phyloP scores from a whole-genome alignment of 2,888 invertebrate species.

The Megastigmus dorsalis region DNA sequence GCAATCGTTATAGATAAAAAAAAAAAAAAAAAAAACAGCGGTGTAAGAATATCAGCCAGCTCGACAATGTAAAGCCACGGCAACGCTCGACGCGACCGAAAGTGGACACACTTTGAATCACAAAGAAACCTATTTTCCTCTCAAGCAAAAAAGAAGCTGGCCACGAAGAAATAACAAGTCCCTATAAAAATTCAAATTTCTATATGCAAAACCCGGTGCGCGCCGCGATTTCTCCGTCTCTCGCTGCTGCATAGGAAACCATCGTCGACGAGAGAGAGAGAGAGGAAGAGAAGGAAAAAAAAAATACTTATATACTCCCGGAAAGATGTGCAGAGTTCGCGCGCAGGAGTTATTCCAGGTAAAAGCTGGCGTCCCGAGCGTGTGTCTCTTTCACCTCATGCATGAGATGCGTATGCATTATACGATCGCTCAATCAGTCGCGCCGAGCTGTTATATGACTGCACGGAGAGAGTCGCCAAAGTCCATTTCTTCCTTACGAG shows the following conservation, averaged over 20 bases:
- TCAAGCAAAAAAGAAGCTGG: background rate
- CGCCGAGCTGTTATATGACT: too few species aligned
- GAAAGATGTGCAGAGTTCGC: background rate
- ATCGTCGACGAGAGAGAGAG: background rate
- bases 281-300: too few species aligned
- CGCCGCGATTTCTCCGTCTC: constrained; percentile 36
- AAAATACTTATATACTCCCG: background rate
- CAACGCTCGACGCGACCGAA: background rate
- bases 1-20: constrained; percentile 29
- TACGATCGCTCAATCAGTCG: constrained; percentile 23
- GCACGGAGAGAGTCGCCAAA: background rate
- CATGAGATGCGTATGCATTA: background rate
- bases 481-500: too few species aligned
- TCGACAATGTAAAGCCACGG: too few species aligned
- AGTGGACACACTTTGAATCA: constrained; percentile 46
- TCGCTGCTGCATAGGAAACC: constrained; percentile 4
- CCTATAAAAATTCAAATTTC: constrained; percentile 50
- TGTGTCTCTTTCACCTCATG: constrained; percentile 28
- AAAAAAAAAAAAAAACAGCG: background rate
- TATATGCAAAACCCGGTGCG: constrained; percentile 11
- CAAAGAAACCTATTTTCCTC: constrained; percentile 41
- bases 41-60: too few species aligned
- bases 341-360: background rate
- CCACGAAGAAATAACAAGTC: background rate
- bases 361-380: too few species aligned